phyloP scores from a whole-genome alignment of 2,797 vertebrate genomes.

The Sorex maritimensis region DNA sequence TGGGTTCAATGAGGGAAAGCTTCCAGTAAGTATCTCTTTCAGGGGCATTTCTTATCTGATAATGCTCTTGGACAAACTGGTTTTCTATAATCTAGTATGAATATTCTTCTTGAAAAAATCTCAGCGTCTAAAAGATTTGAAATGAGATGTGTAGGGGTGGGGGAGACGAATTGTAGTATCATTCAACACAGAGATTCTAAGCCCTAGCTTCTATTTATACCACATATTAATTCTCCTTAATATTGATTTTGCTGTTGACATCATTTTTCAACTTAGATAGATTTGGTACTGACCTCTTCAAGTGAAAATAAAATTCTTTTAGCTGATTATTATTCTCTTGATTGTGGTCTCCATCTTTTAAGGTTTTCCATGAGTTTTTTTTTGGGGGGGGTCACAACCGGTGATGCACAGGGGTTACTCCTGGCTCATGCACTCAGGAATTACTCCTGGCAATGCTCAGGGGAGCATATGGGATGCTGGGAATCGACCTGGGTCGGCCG shows the following conservation, averaged over 20 bases:
- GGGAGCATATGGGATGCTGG: too few relatives aligned
- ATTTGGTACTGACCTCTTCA: not conserved
- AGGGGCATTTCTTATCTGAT: constrained; percentile 8
- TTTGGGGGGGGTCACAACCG: too few relatives aligned
- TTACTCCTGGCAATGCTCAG: too few relatives aligned
- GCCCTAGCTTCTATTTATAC: not conserved
- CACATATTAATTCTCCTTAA: not conserved
- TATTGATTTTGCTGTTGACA: not conserved
- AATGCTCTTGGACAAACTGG: constrained; percentile 28
- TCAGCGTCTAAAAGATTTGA: not conserved
- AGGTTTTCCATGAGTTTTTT: too few relatives aligned
- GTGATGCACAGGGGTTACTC: too few relatives aligned
- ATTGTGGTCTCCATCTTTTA: not conserved
- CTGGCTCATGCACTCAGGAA: too few relatives aligned
- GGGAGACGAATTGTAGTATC: not conserved
- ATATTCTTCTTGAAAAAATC: not conserved
- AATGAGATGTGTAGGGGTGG: not conserved
- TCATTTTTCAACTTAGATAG: not conserved
- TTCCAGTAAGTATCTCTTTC: constrained; percentile 5
- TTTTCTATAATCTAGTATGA: constrained; percentile 33
- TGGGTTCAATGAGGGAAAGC: not conserved
- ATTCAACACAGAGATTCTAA: not conserved
- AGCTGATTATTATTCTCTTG: not conserved
- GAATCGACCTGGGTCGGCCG: too few relatives aligned
- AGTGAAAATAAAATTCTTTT: not conserved